Base-by-base conservation (phyloP, 2,113 vertebrate species). In the Peromyscus polionotus region DNA sequence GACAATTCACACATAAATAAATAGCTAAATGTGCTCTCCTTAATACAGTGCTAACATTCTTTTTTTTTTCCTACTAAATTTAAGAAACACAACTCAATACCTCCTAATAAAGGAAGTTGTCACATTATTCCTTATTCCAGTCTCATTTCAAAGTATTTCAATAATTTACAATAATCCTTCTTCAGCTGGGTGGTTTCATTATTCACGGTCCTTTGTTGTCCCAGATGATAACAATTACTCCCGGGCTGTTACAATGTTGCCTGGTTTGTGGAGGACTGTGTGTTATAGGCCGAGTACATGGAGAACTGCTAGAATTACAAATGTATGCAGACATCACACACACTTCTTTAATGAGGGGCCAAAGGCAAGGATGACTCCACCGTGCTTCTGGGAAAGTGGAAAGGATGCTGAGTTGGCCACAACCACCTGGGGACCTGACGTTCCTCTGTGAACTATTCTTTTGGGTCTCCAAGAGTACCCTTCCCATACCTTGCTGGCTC, bases 191-290 rank as follows among this genome's bases (percentile, higher is more conserved):
- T 80, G 65, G 68, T 85, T 95, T 26, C 54, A 95, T 61, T 95
- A 91, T 96, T 86, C 81, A 79, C 0, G 0, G 81, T 54, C 59
- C 87, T 97, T 95, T 97, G 90, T 95, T 96, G 97, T 91, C 45
- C 91, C 93, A 97, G 96, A 97, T 96, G 93, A 94, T 59, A 70
- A 95, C 91, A 95, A 91, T 91, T 79, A 95, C 80, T 85, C 79
- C 24, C 57, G 51, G 79, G 73, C 84, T 42, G 68, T 92, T 65
- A 36, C 59, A 92, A 95, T 61, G 39, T 59, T 92, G 92, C 67
- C 65, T 91, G 95, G 73, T 93, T 83, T 94, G 70, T 51, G 48
- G 86, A 93, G 94, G 73, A 80, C 51, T 83, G 5, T 92, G 48
- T 9, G 0, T 93, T 94, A 73, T 24, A 92, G 76, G 81, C 42